Percentiles rank a stretch among this genome's conserved stretches.
Conservation (phyloP, 2,888 invertebrate species). For the Chymomyza amoena region DNA sequence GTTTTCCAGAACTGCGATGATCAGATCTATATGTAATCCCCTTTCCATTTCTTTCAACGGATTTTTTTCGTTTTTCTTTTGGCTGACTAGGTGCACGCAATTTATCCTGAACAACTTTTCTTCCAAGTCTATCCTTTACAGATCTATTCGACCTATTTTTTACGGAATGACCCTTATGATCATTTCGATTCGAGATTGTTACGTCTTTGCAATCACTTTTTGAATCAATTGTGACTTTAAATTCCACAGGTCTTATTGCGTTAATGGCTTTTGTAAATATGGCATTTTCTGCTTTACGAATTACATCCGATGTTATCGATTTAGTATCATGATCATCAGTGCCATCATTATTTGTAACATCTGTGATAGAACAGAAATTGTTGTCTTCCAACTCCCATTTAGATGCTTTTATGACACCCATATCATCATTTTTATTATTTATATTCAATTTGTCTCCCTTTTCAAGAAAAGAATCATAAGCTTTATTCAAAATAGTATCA, state of each 20-base stretch:
- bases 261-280: slow-evolving; percentile 93
- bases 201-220: slow-evolving; percentile 79
- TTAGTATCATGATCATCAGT: slow-evolving; percentile 80
- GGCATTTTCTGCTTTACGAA: slow-evolving; percentile 94
- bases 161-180: slow-evolving; percentile 57
- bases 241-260: slow-evolving; percentile 87
- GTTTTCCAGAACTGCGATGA: slow-evolving; percentile 34
- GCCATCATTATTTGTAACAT: slow-evolving; percentile 79
- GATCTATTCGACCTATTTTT: slow-evolving; percentile 78
- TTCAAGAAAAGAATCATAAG: slow-evolving; percentile 66
- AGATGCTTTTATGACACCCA: slow-evolving; percentile 85
- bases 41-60: slow-evolving; percentile 8
- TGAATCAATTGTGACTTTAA: slow-evolving; percentile 77
- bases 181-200: slow-evolving; percentile 55
- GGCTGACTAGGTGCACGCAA: slow-evolving; percentile 49
- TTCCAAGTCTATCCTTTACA: slow-evolving; percentile 89
- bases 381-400: slow-evolving; percentile 96
- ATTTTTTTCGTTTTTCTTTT: slow-evolving; percentile 29
- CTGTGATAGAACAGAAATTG: slow-evolving; percentile 81
- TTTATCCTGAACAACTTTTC: slow-evolving; percentile 74
- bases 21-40: slow-evolving; percentile 20
- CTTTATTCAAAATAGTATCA: slow-evolving; percentile 67
- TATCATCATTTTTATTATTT: slow-evolving; percentile 51
- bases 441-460: slow-evolving; percentile 39
- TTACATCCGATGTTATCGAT: slow-evolving; percentile 88